Conservation (phyloP, 2,113 vertebrate genomes). For the Myanophis thanlyinensis region DNA sequence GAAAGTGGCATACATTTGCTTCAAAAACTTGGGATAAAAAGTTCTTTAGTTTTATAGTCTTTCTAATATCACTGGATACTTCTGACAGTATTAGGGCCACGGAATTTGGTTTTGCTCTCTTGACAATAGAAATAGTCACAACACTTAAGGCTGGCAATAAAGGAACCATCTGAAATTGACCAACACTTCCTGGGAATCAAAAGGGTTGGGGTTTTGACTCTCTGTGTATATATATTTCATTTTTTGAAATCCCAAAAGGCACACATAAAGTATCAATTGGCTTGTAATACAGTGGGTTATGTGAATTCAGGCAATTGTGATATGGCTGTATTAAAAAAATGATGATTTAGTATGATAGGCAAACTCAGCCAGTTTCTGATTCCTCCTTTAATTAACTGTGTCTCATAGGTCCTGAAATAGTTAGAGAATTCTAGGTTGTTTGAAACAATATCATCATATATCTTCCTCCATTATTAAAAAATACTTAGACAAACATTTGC, state of each 20-base stretch:
- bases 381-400: neutral
- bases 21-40: neutral
- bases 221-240: neutral
- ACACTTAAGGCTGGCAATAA: neutral
- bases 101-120: neutral
- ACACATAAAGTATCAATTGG: neutral
- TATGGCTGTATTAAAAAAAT: neutral
- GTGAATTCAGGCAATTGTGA: neutral
- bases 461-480: neutral
- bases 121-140: neutral
- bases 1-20: neutral
- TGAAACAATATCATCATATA: neutral
- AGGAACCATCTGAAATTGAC: neutral
- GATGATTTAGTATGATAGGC: neutral
- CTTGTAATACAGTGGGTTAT: neutral
- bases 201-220: neutral
- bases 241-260: neutral
- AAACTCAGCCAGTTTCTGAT: neutral
- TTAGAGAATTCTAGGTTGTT: neutral
- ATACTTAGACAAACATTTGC: neutral
- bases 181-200: neutral
- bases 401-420: neutral
- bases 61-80: neutral
- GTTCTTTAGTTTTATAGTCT: neutral
- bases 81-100: neutral